phyloP scores from a whole-genome alignment of 2,797 vertebrate species.

The Falco naumanni region DNA sequence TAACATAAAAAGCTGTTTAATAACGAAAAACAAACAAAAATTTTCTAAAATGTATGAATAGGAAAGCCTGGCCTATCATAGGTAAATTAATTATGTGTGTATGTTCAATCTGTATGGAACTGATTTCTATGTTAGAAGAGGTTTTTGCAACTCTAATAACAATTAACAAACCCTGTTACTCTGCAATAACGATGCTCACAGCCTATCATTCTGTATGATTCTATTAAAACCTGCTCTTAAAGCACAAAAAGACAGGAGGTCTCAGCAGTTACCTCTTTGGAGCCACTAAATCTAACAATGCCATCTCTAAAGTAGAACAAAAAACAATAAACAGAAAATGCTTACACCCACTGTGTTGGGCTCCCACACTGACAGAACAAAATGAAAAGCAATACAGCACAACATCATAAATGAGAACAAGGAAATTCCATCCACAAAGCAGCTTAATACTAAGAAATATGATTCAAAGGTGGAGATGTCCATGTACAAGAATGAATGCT shows the following conservation, averaged over 20 bases:
- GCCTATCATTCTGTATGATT: neutral
- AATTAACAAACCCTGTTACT: neutral
- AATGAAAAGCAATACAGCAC: neutral
- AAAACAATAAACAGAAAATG: neutral
- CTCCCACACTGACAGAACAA: neutral
- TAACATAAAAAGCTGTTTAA: neutral
- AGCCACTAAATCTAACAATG: neutral
- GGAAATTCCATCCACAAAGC: neutral
- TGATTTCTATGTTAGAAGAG: neutral
- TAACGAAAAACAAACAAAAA: neutral
- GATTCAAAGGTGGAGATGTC: neutral
- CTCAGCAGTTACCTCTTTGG: neutral
- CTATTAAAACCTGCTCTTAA: neutral
- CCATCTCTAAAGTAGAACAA: neutral
- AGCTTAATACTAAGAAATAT: neutral
- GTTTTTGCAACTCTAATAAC: neutral
- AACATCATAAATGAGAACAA: neutral
- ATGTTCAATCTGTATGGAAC: neutral
- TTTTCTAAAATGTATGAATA: neutral
- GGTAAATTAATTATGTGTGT: neutral
- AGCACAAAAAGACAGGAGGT: neutral
- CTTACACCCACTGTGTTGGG: accelerated
- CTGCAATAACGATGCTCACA: neutral
- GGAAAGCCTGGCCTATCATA: neutral
- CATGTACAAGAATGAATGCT: neutral